Evolutionary conservation across 2,888 invertebrate genomes (phyloP).

Genomic region (Arge pagana): DNA sequence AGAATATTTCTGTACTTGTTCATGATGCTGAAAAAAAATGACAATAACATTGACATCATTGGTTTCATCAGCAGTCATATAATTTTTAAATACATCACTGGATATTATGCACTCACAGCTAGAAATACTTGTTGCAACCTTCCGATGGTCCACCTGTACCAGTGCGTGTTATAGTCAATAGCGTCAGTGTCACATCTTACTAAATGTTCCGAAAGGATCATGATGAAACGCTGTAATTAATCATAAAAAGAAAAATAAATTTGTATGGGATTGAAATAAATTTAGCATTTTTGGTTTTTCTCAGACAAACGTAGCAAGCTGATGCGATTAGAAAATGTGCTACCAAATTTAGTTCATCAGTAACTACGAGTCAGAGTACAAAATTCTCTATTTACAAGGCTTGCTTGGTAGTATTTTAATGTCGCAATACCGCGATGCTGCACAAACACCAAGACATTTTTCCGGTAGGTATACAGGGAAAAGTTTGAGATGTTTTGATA

Average conservation of each 20-base stretch:
- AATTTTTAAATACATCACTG: conserved; percentile 12
- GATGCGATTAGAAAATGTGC: not conserved
- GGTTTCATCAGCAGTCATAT: not conserved
- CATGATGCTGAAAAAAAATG: conserved; percentile 81
- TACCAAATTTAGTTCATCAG: not conserved
- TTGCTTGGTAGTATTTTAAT: too few species aligned
- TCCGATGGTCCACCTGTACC: conserved; percentile 96
- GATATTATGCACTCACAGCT: conserved; percentile 67
- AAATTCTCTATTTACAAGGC: too few species aligned
- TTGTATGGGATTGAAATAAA: not conserved
- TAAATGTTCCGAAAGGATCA: conserved; percentile 95
- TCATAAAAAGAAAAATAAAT: conserved; percentile 22
- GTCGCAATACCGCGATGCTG: too few species aligned
- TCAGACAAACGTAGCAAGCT: not conserved
- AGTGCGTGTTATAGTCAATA: conserved; percentile 88
- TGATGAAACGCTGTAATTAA: conserved; percentile 88
- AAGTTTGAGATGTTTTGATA: too few species aligned
- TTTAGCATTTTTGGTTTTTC: not conserved
- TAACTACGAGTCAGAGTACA: too few species aligned
- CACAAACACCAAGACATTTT: too few species aligned
- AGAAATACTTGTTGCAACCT: conserved; percentile 94
- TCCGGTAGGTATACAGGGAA: too few species aligned
- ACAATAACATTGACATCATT: conserved; percentile 3
- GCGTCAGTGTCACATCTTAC: conserved; percentile 93
- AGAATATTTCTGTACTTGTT: conserved; percentile 96